Evolutionary conservation across 2,113 vertebrate species (phyloP), one percentile per base, ranked within the genome.

Genomic region (Brachyhypopomus occidentalis): DNA sequence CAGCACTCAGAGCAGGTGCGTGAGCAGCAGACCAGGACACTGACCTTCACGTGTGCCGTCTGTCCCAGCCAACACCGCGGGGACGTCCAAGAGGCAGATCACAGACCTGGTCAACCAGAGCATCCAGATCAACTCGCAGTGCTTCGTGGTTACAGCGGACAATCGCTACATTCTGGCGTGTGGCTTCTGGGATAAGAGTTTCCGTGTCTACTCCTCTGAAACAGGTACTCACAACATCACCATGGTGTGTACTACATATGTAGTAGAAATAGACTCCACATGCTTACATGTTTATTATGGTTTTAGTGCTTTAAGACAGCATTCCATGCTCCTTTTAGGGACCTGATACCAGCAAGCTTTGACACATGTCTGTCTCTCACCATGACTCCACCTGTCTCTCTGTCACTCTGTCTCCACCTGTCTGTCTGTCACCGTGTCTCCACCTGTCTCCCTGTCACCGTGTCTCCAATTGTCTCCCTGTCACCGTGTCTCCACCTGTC

Each of bases 141-240:
- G 98, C 86, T 99, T 98, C 14, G 97, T 99, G 94, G 98, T 99
- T 91, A 99, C 97, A 59, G 98, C 98, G 82, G 98, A 99, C 93
- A 99, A 99, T 91, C 96, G 97, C 86, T 99, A 98, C 89, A 96
- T 99, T 85, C 96, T 99, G 77, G 97, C 96, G 88, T 99, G 97
- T 89, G 97, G 97, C 41, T 99, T 99, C 94, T 99, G 97, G 97
- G 98, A 99, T 94, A 98, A 98, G 92, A 99, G 97, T 88, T 99
- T 99, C 91, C 92, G 97, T 77, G 96, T 99, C 84, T 99, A 98
- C 91, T 99, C 97, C 69, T 97, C 97, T 1, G 98, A 99, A 92
- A 98, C 97, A 94, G 97, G 97, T 98, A 91, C 91, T 75, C 84
- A 82, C 74, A 78, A 86, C 80, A 82, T 86, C 86, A 88, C 83